Percentiles rank a stretch among this genome's conserved stretches.
Conservation (phyloP, 2,888 invertebrate genomes). For the Lithophane semibrunnea region DNA sequence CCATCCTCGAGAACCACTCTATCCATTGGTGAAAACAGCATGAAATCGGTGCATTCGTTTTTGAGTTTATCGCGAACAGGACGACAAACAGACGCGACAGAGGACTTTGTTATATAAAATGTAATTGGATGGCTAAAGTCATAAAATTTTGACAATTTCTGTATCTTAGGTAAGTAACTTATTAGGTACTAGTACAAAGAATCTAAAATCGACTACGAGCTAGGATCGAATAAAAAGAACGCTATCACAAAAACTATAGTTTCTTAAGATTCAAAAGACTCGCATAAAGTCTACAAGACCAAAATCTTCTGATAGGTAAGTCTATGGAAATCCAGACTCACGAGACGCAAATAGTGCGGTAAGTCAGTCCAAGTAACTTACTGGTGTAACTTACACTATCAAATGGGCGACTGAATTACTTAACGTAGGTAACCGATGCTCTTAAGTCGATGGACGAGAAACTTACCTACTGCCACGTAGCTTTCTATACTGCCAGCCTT, state of each 20-base stretch:
- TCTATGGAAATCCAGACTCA: conserved; percentile 45
- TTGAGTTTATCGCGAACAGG: too few species aligned
- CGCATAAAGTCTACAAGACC: not conserved
- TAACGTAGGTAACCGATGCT: conserved; percentile 61
- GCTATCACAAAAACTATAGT: not conserved
- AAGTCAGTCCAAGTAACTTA: conserved; percentile 52
- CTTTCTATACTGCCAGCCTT: conserved; percentile 35
- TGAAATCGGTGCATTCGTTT: too few species aligned
- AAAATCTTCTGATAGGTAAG: conserved; percentile 16
- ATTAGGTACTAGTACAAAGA: not conserved
- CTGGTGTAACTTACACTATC: conserved; percentile 56
- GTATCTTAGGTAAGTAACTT: too few species aligned
- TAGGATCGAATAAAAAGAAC: not conserved
- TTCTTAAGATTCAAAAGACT: not conserved
- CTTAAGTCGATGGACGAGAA: conserved; percentile 55
- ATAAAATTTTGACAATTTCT: not conserved
- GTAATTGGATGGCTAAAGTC: not conserved
- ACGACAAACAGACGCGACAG: too few species aligned
- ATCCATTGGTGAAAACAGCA: too few species aligned
- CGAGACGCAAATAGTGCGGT: conserved; percentile 50
- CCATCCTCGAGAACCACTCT: too few species aligned
- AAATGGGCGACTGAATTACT: conserved; percentile 61
- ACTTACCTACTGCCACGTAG: conserved; percentile 44
- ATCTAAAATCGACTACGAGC: not conserved
- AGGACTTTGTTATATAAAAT: too few species aligned